These are phyloP conservation scores for Ancistrus triradiatus DNA, from an alignment of 2,113 vertebrate species.

Conservation along the genomic window DNA sequence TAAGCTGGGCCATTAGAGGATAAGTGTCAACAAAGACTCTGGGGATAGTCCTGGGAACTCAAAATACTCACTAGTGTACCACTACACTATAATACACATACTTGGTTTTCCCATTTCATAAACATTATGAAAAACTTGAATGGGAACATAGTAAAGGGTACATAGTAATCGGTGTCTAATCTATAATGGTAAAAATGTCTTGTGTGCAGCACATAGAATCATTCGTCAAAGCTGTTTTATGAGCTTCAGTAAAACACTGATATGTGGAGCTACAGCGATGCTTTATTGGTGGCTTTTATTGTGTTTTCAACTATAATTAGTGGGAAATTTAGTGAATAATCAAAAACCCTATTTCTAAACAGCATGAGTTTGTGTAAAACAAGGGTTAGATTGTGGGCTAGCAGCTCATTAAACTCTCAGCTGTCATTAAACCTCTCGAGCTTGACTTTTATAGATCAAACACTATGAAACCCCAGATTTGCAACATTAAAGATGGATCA, in stretches of 20 bases:
- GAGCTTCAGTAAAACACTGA: slow-evolving; percentile 29
- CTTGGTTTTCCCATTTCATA: too few relatives aligned
- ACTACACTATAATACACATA: too few relatives aligned
- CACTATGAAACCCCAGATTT: slow-evolving; percentile 17
- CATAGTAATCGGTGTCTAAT: neutral
- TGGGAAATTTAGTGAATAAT: neutral
- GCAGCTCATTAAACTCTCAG: slow-evolving; percentile 34
- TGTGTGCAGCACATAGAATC: neutral
- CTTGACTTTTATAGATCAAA: slow-evolving; percentile 28
- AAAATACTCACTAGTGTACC: too few relatives aligned
- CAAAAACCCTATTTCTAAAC: neutral
- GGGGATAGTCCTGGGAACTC: too few relatives aligned
- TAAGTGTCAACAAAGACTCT: too few relatives aligned
- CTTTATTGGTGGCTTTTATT: slow-evolving; percentile 29
- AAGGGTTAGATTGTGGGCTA: neutral
- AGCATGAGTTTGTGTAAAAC: neutral
- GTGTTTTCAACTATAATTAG: slow-evolving; percentile 20
- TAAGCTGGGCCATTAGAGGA: too few relatives aligned
- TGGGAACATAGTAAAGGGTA: neutral
- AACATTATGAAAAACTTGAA: too few relatives aligned
- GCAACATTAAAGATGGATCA: slow-evolving; percentile 29
- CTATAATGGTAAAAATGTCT: neutral
- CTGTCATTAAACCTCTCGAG: slow-evolving; percentile 31
- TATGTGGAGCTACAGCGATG: slow-evolving; percentile 1
- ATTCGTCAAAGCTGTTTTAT: slow-evolving; percentile 19